Conservation (phyloP, 2,888 invertebrate genomes). For the Macropis europaea region DNA sequence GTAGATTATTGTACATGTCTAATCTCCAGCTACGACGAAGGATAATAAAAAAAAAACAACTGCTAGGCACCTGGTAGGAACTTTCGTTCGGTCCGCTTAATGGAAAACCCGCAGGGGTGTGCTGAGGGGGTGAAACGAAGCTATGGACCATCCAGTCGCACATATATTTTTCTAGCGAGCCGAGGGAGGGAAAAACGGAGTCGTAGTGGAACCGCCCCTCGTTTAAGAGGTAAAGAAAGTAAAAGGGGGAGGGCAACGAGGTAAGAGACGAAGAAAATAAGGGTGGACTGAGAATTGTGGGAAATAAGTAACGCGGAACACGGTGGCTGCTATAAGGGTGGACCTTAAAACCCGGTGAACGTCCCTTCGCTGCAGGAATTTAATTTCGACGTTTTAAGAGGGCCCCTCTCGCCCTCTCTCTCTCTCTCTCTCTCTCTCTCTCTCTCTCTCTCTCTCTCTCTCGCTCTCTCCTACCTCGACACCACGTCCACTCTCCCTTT, state of each 20-base stretch:
- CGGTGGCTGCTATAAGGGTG: constrained; percentile 52
- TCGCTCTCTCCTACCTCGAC: constrained; percentile 41
- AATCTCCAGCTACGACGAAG: too few species aligned
- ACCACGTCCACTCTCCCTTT: constrained; percentile 29
- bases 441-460: constrained; percentile 32
- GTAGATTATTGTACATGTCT: too few species aligned
- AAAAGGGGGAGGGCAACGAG: constrained; percentile 17
- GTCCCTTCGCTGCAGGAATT: constrained; percentile 70
- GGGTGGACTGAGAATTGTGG: constrained; percentile 72
- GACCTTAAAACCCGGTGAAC: constrained; percentile 65
- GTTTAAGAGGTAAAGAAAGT: constrained; percentile 57
- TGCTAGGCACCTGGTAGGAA: too few species aligned
- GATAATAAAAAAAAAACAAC: too few species aligned
- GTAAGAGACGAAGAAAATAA: constrained; percentile 61
- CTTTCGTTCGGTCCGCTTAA: constrained; percentile 60
- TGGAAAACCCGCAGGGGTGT: constrained; percentile 50
- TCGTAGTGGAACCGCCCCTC: constrained; percentile 56
- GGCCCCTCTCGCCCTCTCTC: constrained; percentile 53
- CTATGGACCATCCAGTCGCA: constrained; percentile 37
- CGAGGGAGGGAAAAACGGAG: constrained; percentile 34
- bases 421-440: constrained; percentile 37
- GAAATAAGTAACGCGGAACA: constrained; percentile 72
- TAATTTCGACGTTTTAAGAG: constrained; percentile 77
- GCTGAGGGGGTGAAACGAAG: constrained; percentile 18
- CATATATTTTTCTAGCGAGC: constrained; percentile 50